Evolutionary conservation across 2,888 invertebrate species (phyloP).

Genomic region (Anthophora plumipes): DNA sequence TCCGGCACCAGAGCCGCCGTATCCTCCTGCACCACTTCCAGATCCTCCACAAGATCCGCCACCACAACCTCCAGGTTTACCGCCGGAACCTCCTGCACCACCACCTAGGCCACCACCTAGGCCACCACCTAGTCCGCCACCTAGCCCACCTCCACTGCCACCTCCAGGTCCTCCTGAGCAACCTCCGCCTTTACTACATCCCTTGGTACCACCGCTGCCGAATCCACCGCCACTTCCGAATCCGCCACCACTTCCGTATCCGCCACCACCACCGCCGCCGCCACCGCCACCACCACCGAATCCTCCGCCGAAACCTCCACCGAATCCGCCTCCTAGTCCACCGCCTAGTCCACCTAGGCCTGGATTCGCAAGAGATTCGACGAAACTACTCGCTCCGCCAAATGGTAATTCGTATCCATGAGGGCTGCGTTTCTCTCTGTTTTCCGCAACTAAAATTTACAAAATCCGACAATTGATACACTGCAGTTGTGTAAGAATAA

Average conservation of each 20-base stretch:
- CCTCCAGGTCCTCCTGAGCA: slow-evolving; percentile 26
- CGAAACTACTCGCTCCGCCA: slow-evolving; percentile 60
- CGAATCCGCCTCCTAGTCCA: slow-evolving; percentile 29
- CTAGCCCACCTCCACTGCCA: slow-evolving; percentile 33
- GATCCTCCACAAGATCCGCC: slow-evolving; percentile 32
- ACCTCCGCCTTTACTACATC: slow-evolving; percentile 30
- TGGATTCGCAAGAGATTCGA: slow-evolving; percentile 55
- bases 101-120: no score
- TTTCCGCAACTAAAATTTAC: slow-evolving; percentile 28
- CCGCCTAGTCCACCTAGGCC: slow-evolving; percentile 29
- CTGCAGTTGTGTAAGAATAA: not conserved
- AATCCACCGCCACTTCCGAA: slow-evolving; percentile 29
- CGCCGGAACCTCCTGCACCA: slow-evolving; percentile 35
- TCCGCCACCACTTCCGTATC: slow-evolving; percentile 40
- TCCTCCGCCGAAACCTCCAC: slow-evolving; percentile 32
- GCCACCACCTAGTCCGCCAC: no score
- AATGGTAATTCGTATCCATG: slow-evolving; percentile 23
- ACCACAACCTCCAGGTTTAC: slow-evolving; percentile 17
- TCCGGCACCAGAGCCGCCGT: slow-evolving; percentile 24
- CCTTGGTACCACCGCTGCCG: slow-evolving; percentile 51
- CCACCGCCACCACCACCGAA: slow-evolving; percentile 14
- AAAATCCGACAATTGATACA: not conserved
- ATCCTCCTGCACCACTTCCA: slow-evolving; percentile 39
- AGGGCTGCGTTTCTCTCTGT: slow-evolving; percentile 24
- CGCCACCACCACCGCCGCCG: slow-evolving; percentile 29